These are phyloP conservation scores for Pelosia muscerda DNA, from an alignment of 2,888 invertebrate genomes.

Conservation along the genomic window DNA sequence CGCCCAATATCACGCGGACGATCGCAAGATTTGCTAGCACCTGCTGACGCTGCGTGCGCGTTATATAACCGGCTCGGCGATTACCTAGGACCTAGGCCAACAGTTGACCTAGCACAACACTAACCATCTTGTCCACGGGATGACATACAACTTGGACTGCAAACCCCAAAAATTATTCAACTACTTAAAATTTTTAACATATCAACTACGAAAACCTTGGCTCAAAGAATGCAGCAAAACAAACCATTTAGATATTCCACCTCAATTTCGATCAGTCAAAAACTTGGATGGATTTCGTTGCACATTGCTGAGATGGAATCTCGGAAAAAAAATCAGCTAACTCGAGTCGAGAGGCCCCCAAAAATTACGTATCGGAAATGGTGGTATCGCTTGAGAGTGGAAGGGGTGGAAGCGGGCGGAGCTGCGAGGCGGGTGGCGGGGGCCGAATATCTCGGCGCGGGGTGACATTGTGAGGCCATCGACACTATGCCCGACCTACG, in stretches of 20 bases:
- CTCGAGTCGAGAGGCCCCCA: conserved; percentile 59
- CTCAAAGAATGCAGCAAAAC: conserved; percentile 3
- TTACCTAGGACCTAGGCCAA: conserved; percentile 38
- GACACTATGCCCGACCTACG: conserved; percentile 84
- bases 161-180: background rate
- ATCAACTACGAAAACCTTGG: background rate
- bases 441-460: conserved; percentile 74
- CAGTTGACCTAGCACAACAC: conserved; percentile 70
- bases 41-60: conserved; percentile 68
- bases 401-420: conserved; percentile 43
- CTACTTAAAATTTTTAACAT: background rate
- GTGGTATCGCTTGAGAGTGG: conserved; percentile 54
- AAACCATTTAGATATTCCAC: conserved; percentile 11
- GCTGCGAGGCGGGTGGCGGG: conserved; percentile 53
- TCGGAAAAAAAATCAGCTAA: conserved; percentile 42
- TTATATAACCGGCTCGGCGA: conserved; percentile 68
- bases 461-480: conserved; percentile 84
- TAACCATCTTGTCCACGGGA: conserved; percentile 41
- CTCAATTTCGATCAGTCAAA: conserved; percentile 12
- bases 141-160: conserved; percentile 19
- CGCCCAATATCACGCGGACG: conserved; percentile 84
- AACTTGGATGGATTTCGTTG: conserved; percentile 9
- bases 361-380: conserved; percentile 73
- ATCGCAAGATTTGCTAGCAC: conserved; percentile 71
- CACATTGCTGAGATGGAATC: conserved; percentile 21